phyloP scores from a whole-genome alignment of 2,113 vertebrate genomes.

The Isurus oxyrinchus region DNA sequence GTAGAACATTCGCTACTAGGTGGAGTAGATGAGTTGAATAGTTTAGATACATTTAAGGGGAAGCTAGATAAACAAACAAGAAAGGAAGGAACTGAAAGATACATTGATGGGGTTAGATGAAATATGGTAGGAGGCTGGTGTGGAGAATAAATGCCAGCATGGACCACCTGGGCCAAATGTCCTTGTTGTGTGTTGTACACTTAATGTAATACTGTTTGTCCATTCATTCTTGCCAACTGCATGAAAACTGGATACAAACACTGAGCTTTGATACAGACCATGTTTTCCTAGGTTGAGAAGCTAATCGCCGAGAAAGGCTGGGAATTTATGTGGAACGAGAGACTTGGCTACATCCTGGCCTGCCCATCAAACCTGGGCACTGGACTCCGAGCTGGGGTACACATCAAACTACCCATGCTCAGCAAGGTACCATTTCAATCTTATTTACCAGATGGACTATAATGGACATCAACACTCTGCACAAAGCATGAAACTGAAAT shows the following conservation, averaged over 20 bases:
- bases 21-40: not conserved
- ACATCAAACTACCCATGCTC: slow-evolving; percentile 68
- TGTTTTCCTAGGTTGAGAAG: slow-evolving; percentile 59
- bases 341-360: slow-evolving; percentile 70
- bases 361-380: slow-evolving; percentile 77
- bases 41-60: not conserved
- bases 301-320: slow-evolving; percentile 71
- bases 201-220: not conserved
- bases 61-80: not conserved
- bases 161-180: not conserved
- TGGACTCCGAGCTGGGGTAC: slow-evolving; percentile 69
- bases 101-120: not conserved
- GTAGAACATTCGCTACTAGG: not conserved
- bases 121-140: not conserved
- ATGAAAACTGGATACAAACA: not conserved
- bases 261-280: not conserved
- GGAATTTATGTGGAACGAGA: slow-evolving; percentile 81
- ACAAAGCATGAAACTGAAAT: not conserved
- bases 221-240: not conserved
- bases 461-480: not conserved
- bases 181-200: not conserved
- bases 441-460: not conserved
- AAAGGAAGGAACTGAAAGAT: not conserved
- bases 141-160: not conserved
- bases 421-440: slow-evolving; percentile 60